A percentile compares a stretch with the other conserved stretches of the same genome.
These are phyloP conservation scores for Centrocercus urophasianus DNA, from an alignment of 2,113 vertebrate species.

Conservation along the genomic window DNA sequence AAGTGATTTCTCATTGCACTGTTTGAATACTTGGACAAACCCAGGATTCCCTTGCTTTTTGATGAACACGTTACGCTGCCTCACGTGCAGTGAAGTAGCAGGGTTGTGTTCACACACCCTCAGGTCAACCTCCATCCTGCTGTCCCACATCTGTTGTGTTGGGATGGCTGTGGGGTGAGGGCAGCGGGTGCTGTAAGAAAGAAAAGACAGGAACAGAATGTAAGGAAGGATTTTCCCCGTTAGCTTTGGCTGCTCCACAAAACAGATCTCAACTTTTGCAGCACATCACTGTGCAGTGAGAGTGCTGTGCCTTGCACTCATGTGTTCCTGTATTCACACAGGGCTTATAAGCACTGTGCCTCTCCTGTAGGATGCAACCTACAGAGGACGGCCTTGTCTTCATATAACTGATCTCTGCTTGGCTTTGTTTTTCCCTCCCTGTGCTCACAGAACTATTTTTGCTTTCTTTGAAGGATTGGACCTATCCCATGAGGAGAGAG, in stretches of 20 bases:
- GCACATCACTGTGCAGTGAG: background rate
- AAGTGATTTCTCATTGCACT: background rate
- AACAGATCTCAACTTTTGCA: background rate
- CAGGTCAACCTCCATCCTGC: background rate
- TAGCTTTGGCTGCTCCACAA: background rate
- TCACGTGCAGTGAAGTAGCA: background rate
- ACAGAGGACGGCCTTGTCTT: background rate
- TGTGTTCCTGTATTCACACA: background rate
- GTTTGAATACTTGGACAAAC: background rate
- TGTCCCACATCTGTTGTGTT: background rate
- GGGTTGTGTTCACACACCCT: background rate
- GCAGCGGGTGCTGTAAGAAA: constrained; percentile 24
- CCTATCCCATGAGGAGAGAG: constrained; percentile 97
- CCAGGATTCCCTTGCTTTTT: background rate
- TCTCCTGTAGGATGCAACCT: background rate
- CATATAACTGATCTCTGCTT: background rate
- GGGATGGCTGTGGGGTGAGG: too few species aligned
- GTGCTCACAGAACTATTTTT: background rate
- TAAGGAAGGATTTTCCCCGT: background rate
- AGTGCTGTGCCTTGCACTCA: background rate
- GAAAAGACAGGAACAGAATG: background rate
- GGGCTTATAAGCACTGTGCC: accelerated
- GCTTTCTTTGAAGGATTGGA: constrained; percentile 89
- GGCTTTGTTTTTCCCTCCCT: background rate
- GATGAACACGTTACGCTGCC: background rate